phyloP scores from a whole-genome alignment of 2,888 invertebrate species.

The Protonemura montana region DNA sequence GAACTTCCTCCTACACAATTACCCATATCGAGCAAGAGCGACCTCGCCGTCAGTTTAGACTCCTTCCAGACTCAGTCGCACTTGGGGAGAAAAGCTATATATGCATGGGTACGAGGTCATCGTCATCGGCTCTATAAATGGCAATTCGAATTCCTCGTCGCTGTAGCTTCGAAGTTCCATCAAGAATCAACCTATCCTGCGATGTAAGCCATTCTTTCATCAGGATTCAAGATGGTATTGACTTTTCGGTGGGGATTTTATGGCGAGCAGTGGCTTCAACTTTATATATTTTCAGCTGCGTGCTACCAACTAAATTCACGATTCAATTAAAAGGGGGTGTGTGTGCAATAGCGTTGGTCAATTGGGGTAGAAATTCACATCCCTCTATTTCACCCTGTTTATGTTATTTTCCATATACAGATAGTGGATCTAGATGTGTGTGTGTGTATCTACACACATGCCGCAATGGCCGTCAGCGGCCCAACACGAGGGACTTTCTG shows the following conservation, averaged over 20 bases:
- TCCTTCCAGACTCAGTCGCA: not conserved
- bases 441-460: not conserved
- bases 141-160: not conserved
- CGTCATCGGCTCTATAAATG: not conserved
- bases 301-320: not conserved
- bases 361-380: conserved; percentile 3
- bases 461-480: not conserved
- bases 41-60: not conserved
- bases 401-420: not conserved
- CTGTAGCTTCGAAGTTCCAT: not conserved
- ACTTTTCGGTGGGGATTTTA: not conserved
- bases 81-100: not conserved
- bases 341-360: not conserved
- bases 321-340: not conserved
- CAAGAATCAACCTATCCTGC: not conserved
- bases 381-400: not conserved
- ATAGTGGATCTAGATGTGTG: not conserved
- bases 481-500: not conserved
- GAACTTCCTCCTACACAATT: conserved; percentile 4
- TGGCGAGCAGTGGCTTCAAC: not conserved
- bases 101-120: not conserved
- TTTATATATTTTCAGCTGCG: not conserved
- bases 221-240: not conserved
- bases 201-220: not conserved
- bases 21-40: not conserved